Percentiles rank a stretch among this genome's conserved stretches.
Conservation (phyloP, 2,888 invertebrate genomes). For the Drosophila cognata region DNA sequence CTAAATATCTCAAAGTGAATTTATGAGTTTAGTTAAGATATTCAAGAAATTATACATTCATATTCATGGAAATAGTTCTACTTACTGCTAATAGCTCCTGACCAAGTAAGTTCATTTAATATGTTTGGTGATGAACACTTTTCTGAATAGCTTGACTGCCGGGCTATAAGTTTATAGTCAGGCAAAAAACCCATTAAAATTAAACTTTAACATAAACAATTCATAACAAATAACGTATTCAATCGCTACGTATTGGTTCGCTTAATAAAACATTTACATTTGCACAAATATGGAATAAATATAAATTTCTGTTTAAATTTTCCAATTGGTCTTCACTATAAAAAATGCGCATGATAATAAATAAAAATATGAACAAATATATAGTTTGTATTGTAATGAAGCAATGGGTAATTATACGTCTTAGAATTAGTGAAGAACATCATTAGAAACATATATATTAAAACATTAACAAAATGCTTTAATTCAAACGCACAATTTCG, state of each 20-base stretch:
- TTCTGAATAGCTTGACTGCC: no score
- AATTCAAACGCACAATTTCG: slow-evolving; percentile 2
- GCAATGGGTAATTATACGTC: not conserved
- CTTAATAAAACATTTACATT: not conserved
- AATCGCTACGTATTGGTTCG: not conserved
- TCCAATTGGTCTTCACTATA: not conserved
- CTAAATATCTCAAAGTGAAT: no score
- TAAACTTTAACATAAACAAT: not conserved
- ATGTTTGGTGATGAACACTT: not conserved
- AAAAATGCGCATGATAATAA: not conserved
- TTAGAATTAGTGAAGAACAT: not conserved
- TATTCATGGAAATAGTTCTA: not conserved
- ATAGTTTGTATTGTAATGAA: not conserved
- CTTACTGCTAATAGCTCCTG: not conserved
- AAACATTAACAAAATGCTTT: not conserved
- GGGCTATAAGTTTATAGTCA: no score
- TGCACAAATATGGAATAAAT: not conserved
- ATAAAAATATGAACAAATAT: not conserved
- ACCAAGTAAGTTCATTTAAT: not conserved
- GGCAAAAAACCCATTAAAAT: not conserved
- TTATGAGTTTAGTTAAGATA: not conserved
- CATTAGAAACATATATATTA: not conserved
- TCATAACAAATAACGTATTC: not conserved
- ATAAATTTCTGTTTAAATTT: not conserved
- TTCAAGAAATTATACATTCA: not conserved